These are phyloP conservation scores for Gobio gobio DNA, from an alignment of 2,113 vertebrate species.

Conservation along the genomic window DNA sequence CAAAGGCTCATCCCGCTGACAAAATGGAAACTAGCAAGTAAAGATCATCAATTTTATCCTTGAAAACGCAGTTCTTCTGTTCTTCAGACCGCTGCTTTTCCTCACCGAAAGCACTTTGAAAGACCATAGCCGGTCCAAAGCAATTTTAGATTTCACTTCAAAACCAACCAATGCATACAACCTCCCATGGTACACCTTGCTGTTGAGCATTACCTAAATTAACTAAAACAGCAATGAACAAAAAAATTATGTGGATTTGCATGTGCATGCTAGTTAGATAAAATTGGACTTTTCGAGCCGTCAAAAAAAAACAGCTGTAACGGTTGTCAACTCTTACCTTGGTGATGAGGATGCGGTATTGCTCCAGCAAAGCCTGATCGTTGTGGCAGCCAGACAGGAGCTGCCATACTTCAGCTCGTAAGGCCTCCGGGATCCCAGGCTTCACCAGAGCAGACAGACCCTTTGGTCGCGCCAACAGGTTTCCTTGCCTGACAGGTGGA, in stretches of 20 bases:
- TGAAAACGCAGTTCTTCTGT: neutral
- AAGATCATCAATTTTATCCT: constrained; percentile 17
- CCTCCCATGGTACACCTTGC: neutral
- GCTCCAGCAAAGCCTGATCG: constrained; percentile 90
- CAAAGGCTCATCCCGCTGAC: constrained; percentile 9
- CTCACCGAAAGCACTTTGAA: neutral
- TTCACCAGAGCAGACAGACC: constrained; percentile 88
- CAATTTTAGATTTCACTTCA: neutral
- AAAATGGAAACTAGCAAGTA: neutral
- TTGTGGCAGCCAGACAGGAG: constrained; percentile 93
- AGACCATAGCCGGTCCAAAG: neutral
- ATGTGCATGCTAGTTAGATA: neutral
- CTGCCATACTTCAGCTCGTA: constrained; percentile 97
- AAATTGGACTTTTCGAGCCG: neutral
- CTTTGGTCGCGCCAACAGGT: constrained; percentile 88
- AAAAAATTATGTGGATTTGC: neutral
- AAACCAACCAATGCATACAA: neutral
- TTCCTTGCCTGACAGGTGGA: constrained; percentile 84
- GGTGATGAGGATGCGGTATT: constrained; percentile 93
- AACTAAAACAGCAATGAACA: neutral
- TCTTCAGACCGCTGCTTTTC: neutral
- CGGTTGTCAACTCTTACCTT: constrained; percentile 78
- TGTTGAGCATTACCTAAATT: neutral
- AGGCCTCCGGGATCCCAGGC: constrained; percentile 90
- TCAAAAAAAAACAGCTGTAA: neutral